phyloP scores from a whole-genome alignment of 1,140 invertebrate species.

The Meloidogyne hapla region DNA sequence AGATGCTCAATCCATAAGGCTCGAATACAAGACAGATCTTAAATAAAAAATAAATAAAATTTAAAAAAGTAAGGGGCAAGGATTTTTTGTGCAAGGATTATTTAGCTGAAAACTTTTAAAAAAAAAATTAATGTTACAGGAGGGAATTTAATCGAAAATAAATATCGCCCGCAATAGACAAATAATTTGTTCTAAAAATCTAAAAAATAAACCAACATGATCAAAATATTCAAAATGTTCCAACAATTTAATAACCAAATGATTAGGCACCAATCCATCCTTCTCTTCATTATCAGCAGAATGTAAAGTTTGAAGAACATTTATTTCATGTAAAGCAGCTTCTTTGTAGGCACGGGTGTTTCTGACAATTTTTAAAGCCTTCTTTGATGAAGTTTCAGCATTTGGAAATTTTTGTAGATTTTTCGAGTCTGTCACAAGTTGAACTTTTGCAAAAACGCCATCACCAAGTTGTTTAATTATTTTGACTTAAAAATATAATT shows the following conservation, averaged over 20 bases:
- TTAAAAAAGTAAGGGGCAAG: too few species aligned
- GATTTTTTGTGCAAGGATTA: too few species aligned
- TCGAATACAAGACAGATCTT: slow-evolving; percentile 88
- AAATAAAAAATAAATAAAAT: not conserved
- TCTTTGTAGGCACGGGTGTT: not conserved
- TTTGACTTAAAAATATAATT: not conserved
- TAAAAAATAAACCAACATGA: slow-evolving; percentile 73
- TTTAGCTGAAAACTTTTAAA: too few species aligned
- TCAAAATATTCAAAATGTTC: slow-evolving; percentile 98
- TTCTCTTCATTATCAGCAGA: not conserved
- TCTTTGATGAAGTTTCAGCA: not conserved
- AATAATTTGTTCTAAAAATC: not conserved
- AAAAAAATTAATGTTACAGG: too few species aligned
- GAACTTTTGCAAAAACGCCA: not conserved
- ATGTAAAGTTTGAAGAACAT: not conserved
- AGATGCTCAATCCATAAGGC: slow-evolving; percentile 95
- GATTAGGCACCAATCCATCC: not conserved
- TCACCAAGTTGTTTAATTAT: not conserved
- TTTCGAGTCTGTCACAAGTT: not conserved
- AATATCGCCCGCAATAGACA: too few species aligned
- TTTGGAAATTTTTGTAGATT: not conserved
- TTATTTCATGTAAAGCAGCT: not conserved
- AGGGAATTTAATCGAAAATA: too few species aligned
- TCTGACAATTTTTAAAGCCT: not conserved
- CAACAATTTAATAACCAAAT: not conserved